Evolutionary conservation across 1,140 invertebrate species (phyloP).

Genomic region (Lineus longissimus): DNA sequence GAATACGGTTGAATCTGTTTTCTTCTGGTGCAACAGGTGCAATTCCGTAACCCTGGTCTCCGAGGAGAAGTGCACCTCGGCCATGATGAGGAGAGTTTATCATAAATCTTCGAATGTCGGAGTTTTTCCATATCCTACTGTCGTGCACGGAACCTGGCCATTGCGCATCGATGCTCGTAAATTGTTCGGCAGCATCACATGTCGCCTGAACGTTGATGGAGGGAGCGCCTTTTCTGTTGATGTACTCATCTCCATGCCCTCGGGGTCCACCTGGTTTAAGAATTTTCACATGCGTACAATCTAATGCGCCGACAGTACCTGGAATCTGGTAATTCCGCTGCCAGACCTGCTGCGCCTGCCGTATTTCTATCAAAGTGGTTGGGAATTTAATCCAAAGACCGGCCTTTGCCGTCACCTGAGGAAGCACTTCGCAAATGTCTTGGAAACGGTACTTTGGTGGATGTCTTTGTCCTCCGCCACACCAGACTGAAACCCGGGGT

Average conservation of each 20-base stretch:
- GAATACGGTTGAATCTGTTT: neutral
- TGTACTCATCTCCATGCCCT: conserved; percentile 3
- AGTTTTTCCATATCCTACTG: neutral
- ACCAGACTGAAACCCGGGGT: conserved; percentile 1
- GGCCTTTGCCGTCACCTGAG: neutral
- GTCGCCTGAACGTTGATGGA: neutral
- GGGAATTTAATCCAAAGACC: neutral
- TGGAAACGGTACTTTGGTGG: neutral
- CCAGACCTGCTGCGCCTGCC: neutral
- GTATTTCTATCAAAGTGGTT: neutral
- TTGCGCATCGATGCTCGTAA: neutral
- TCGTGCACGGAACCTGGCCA: conserved; percentile 8
- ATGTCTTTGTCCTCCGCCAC: neutral
- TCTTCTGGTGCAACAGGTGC: neutral
- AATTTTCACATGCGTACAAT: neutral
- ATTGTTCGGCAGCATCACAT: neutral
- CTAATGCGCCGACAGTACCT: neutral
- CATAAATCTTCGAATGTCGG: neutral
- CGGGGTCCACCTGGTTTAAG: neutral
- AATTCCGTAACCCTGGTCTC: conserved; percentile 2
- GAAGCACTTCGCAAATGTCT: neutral
- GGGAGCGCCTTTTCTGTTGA: neutral
- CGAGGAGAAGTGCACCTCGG: neutral
- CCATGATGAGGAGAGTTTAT: neutral
- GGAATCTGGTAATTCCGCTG: neutral